Percentiles rank a stretch among this genome's conserved stretches.
These are phyloP conservation scores for Lethocerus indicus DNA, from an alignment of 1,140 invertebrate species.

Conservation along the genomic window DNA sequence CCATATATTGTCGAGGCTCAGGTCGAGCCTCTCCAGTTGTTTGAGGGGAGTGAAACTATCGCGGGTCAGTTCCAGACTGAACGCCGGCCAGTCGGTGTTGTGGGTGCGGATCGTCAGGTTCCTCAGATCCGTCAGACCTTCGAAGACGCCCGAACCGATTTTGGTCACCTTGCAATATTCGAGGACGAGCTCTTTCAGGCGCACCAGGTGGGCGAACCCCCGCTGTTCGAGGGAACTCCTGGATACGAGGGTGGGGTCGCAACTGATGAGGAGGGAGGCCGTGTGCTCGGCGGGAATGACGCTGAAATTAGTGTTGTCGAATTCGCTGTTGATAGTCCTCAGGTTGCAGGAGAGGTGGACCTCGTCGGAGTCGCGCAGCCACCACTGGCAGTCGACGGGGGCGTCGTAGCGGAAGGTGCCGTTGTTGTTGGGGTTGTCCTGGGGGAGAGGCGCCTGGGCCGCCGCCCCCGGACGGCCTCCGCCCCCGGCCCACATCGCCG, in stretches of 20 bases:
- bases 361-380: constrained; percentile 32
- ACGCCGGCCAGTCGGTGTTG: constrained; percentile 57
- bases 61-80: constrained; percentile 56
- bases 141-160: constrained; percentile 53
- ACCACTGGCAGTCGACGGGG: constrained; percentile 60
- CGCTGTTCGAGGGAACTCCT: constrained; percentile 52
- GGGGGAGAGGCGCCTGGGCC: background rate
- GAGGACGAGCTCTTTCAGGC: constrained; percentile 57
- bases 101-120: constrained; percentile 66
- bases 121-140: constrained; percentile 52
- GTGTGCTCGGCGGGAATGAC: constrained; percentile 70
- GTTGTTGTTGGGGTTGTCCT: constrained; percentile 12
- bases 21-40: constrained; percentile 62
- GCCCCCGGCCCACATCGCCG: background rate
- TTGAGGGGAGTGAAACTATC: constrained; percentile 51
- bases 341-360: constrained; percentile 62
- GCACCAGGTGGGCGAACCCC: constrained; percentile 59
- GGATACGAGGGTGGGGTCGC: constrained; percentile 54
- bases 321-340: constrained; percentile 60
- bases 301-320: constrained; percentile 73
- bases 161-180: constrained; percentile 70
- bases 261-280: constrained; percentile 56
- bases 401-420: constrained; percentile 43
- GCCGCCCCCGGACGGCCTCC: background rate
- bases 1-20: constrained; percentile 78